Base-by-base conservation (phyloP, 2,888 invertebrate species). In the Aphodius granarius region DNA sequence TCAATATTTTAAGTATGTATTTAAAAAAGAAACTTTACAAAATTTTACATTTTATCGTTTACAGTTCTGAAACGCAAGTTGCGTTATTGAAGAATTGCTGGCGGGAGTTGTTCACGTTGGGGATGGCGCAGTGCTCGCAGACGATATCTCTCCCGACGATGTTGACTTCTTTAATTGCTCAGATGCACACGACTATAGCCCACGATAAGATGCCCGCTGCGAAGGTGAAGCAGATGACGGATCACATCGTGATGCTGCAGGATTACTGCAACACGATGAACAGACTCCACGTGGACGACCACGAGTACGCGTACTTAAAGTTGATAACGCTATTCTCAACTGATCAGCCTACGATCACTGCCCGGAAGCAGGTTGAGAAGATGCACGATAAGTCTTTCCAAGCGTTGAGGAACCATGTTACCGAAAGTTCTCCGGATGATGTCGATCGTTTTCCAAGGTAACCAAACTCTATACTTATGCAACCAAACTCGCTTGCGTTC, bases 31-130 rank as follows among this genome's bases (percentile, higher is more conserved):
- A 62, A 62, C 6, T 62, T 62, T 13, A 13, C 63, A 13, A 62
- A 62, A 62, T 62, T 62, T 62, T 62, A 13, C n/a, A 4, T 64
- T 15, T 6, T 65, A 18, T 68, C 77, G 80, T 71, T 88, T 89
- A 75, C 87, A 95, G 96, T 76, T 91, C 92, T 76, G 95, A 96
- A 78, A 90, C 94, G 73, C 97, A 98, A 89, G 94, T 95, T 81
- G 91, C 92, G 0, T 88, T 98, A 64, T 90, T 98, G 78, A 94
- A 95, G 84, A 92, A 93, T 74, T 95, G 95, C 82, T 99, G 98
- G 98, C 93, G 96, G 76, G 96, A 97, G 84, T 86, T 99, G 77
- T 96, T 99, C 86, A 93, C 95, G 0, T 89, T 99, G 43, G 97
- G 97, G 0, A 89, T 99, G 79, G 94, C 96, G 13, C 97, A 97